Conservation (phyloP, 2,797 vertebrate species). For the Sebastes iracundus region DNA sequence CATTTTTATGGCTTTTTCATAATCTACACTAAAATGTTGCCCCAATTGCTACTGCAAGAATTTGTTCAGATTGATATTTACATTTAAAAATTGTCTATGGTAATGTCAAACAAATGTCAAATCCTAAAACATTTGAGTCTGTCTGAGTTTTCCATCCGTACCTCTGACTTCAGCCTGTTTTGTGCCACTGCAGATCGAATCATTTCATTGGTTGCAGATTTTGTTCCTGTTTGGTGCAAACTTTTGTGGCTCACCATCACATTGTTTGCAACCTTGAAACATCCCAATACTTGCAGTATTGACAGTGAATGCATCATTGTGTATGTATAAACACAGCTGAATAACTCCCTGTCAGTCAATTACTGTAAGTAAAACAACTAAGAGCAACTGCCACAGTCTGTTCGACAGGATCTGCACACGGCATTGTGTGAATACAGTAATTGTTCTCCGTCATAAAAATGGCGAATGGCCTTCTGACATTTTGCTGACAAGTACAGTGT, state of each 20-base stretch:
- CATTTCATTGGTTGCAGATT: not conserved
- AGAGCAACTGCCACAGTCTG: slow-evolving; percentile 1
- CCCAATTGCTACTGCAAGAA: too few species aligned
- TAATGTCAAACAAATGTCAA: not conserved
- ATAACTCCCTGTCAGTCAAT: not conserved
- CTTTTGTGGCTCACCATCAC: not conserved
- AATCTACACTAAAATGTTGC: not conserved
- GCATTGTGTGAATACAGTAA: not conserved
- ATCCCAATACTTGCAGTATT: not conserved
- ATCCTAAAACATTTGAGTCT: not conserved
- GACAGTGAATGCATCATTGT: not conserved
- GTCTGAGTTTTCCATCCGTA: not conserved
- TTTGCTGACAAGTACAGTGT: not conserved
- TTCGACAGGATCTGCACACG: not conserved
- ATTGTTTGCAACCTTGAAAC: not conserved
- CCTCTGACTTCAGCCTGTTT: not conserved
- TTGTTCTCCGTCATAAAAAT: not conserved
- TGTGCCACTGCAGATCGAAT: not conserved
- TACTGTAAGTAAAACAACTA: not conserved
- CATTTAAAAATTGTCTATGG: not conserved
- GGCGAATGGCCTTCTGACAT: not conserved
- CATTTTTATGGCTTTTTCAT: not conserved
- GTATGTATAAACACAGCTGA: slow-evolving; percentile 9
- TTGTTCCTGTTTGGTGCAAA: not conserved
- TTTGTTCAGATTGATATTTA: not conserved